These are phyloP conservation scores for Eupeodes latifasciatus DNA, from an alignment of 2,888 invertebrate species.

Conservation along the genomic window DNA sequence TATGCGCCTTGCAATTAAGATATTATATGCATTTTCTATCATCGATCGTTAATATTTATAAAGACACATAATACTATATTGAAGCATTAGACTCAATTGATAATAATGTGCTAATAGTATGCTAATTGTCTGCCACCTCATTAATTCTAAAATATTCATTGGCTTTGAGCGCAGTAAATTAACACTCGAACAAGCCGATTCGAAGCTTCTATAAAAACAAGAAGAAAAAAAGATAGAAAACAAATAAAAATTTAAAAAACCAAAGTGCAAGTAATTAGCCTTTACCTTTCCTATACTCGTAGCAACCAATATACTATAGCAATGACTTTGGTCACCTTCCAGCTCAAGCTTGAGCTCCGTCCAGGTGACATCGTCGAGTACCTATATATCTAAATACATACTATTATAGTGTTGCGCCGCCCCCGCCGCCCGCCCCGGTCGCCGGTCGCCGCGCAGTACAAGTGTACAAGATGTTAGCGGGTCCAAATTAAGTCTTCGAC, in stretches of 20 bases:
- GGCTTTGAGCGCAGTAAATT: conserved; percentile 67
- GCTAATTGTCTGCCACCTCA: conserved; percentile 72
- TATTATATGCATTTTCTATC: conserved; percentile 58
- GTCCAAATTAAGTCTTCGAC: conserved; percentile 71
- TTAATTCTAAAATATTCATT: conserved; percentile 74
- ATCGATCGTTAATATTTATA: conserved; percentile 65
- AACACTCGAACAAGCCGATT: conserved; percentile 64
- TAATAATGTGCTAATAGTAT: conserved; percentile 72
- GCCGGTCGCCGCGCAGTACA: conserved; percentile 11
- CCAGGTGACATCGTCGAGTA: conserved; percentile 60
- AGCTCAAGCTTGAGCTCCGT: background rate
- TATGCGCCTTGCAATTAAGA: conserved; percentile 57
- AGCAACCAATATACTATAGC: conserved; percentile 4
- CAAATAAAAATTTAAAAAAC: conserved; percentile 15
- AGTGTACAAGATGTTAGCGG: conserved; percentile 45
- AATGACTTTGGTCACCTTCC: conserved; percentile 51
- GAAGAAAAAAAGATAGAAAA: conserved; percentile 11
- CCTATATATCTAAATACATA: background rate
- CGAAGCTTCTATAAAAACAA: conserved; percentile 50
- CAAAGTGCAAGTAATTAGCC: conserved; percentile 70
- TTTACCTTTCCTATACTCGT: background rate
- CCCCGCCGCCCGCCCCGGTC: too few relatives aligned
- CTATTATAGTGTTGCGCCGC: background rate
- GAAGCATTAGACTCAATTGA: conserved; percentile 61
- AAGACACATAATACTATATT: conserved; percentile 24